Conservation (phyloP, 2,113 vertebrate species). For the Peromyscus maniculatus region DNA sequence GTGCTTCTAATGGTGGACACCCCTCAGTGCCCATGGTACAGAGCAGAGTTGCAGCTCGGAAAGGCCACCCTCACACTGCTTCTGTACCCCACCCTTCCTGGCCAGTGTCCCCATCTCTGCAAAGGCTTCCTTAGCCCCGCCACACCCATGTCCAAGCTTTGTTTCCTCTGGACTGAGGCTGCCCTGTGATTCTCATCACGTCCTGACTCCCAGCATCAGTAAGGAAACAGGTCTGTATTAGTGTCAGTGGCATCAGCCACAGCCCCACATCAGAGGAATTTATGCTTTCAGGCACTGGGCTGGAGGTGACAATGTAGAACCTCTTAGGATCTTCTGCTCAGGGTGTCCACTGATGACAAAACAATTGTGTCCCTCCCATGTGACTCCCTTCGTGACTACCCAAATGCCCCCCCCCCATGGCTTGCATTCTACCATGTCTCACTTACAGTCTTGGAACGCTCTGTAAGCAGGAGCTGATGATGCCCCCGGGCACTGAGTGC, state of each 20-base stretch:
- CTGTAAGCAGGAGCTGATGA: neutral
- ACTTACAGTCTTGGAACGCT: neutral
- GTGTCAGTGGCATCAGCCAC: neutral
- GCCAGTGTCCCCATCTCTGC: neutral
- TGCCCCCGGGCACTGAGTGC: rapidly evolving
- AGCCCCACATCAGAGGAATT: neutral
- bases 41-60: neutral
- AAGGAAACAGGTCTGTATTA: neutral
- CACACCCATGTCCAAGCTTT: too few species aligned
- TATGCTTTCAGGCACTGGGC: neutral
- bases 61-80: neutral
- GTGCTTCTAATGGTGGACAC: neutral
- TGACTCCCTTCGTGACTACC: neutral
- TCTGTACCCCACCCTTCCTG: too few species aligned
- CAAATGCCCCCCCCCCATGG: neutral
- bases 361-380: rapidly evolving
- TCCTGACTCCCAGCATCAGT: neutral
- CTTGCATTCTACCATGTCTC: neutral
- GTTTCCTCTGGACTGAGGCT: neutral
- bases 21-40: neutral
- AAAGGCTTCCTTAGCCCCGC: neutral
- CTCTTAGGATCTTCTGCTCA: neutral
- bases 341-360: neutral
- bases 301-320: neutral
- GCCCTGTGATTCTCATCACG: rapidly evolving